A percentile compares a stretch with the other conserved stretches of the same genome.
These are phyloP conservation scores for Taxidea taxus DNA, from an alignment of 2,113 vertebrate genomes.

Conservation along the genomic window DNA sequence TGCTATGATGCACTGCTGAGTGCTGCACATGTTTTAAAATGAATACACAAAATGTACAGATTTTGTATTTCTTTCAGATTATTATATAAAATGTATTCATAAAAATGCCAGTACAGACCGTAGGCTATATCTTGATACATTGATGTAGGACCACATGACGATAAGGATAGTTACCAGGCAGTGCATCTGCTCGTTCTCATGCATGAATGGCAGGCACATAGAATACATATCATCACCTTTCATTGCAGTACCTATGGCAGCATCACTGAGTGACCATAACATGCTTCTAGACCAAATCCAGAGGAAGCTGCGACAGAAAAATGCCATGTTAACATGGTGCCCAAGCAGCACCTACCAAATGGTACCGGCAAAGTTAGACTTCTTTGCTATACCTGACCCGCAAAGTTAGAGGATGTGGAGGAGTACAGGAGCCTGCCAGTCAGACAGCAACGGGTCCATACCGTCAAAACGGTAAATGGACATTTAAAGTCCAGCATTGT, in stretches of 20 bases:
- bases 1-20: background rate
- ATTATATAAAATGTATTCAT: conserved; percentile 11
- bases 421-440: background rate
- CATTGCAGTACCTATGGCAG: background rate
- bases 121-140: background rate
- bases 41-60: background rate
- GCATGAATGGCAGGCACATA: background rate
- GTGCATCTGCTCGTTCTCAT: background rate
- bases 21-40: conserved; percentile 4
- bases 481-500: background rate
- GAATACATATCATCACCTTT: background rate
- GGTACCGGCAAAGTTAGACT: background rate
- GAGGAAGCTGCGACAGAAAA: background rate
- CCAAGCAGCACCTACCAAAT: background rate
- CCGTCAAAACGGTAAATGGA: background rate
- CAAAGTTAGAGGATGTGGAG: background rate
- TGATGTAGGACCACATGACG: background rate
- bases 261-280: background rate
- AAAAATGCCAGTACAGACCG: background rate
- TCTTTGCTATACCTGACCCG: background rate
- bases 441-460: fast-evolving
- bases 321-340: background rate
- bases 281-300: background rate
- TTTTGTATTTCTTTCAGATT: background rate
- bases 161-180: background rate